Percentiles rank a stretch among this genome's conserved stretches.
Evolutionary conservation across 2,113 vertebrate genomes (phyloP).

Genomic region (Engraulis encrasicolus): DNA sequence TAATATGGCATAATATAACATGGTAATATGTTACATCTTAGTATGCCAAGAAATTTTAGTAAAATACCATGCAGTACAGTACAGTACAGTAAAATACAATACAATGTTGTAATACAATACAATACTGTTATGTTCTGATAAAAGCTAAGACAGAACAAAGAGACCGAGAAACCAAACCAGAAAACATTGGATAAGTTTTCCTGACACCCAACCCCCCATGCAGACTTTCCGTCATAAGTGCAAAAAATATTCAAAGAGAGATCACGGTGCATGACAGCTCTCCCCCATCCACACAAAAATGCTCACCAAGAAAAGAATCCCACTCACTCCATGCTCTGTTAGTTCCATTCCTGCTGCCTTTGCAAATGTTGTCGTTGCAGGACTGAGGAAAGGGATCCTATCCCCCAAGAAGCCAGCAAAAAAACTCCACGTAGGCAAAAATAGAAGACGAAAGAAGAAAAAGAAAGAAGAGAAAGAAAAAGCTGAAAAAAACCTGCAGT

Average conservation of each 20-base stretch:
- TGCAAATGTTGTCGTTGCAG: background rate
- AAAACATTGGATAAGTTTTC: background rate
- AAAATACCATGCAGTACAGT: no score
- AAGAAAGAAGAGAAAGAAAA: background rate
- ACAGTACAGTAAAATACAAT: no score
- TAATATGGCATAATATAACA: background rate
- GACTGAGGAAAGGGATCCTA: background rate
- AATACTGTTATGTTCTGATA: background rate
- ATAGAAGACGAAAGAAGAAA: background rate
- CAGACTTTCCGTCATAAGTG: background rate
- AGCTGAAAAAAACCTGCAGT: background rate
- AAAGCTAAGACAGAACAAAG: background rate
- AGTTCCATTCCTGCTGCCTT: constrained; percentile 2
- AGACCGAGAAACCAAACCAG: background rate
- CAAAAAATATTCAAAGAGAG: background rate
- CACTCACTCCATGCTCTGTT: background rate
- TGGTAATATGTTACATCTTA: no score
- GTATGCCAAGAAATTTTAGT: no score
- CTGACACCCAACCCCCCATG: background rate
- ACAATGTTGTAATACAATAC: no score
- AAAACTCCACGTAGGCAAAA: background rate
- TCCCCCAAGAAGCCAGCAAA: no score
- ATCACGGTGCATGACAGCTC: constrained; percentile 8
- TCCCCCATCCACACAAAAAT: no score
- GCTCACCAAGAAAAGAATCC: background rate